These are phyloP conservation scores for Gulo gulo DNA, from an alignment of 2,113 vertebrate species.

Conservation along the genomic window DNA sequence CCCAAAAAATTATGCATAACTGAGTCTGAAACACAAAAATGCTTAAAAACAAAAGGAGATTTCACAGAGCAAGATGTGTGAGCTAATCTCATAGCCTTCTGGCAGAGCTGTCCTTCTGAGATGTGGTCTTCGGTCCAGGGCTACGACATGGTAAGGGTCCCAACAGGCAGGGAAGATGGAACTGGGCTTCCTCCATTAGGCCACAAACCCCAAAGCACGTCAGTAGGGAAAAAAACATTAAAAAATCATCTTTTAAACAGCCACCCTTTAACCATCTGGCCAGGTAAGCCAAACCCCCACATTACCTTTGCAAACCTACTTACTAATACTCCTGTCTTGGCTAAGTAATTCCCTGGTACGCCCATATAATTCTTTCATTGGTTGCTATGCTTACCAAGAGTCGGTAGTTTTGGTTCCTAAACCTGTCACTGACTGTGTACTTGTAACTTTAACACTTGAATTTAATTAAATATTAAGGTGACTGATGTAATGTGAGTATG, in stretches of 20 bases:
- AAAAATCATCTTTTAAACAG: neutral
- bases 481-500: neutral
- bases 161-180: neutral
- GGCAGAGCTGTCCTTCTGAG: neutral
- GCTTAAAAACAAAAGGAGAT: neutral
- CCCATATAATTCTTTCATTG: neutral
- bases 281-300: neutral
- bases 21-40: neutral
- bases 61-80: neutral
- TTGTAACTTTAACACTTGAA: neutral
- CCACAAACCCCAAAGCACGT: neutral
- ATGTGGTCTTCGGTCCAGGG: neutral
- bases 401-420: neutral
- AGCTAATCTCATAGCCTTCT: neutral
- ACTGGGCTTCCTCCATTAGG: neutral
- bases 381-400: neutral
- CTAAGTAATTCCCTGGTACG: neutral
- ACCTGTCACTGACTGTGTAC: neutral
- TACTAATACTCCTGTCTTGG: neutral
- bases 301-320: neutral
- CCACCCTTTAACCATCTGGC: neutral
- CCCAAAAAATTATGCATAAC: neutral
- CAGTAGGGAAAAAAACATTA: neutral
- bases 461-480: constrained; percentile 40
- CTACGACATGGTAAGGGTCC: neutral